Conservation (phyloP, 2,797 vertebrate species). For the Sarcophilus harrisii region DNA sequence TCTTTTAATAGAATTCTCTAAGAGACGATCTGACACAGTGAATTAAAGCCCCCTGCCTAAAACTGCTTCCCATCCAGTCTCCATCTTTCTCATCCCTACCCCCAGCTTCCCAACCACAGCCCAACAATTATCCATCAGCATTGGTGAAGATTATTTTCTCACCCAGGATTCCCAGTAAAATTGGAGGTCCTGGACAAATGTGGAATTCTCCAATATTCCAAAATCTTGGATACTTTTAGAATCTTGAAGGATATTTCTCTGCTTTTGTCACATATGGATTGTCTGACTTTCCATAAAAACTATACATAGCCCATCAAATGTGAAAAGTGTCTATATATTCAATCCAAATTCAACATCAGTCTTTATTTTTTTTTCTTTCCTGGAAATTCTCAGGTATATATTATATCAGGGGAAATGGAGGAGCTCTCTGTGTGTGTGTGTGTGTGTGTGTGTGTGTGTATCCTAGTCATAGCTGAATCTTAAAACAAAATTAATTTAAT, state of each 20-base stretch:
- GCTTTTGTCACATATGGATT: slow-evolving; percentile 47
- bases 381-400: background rate
- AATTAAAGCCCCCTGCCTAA: background rate
- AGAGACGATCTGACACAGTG: background rate
- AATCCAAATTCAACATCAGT: slow-evolving; percentile 58
- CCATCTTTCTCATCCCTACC: background rate
- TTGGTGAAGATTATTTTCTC: background rate
- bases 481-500: slow-evolving; percentile 14
- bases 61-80: background rate
- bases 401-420: background rate
- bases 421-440: background rate
- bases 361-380: slow-evolving; percentile 46
- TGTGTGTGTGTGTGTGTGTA: background rate
- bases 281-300: slow-evolving; percentile 67
- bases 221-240: slow-evolving; percentile 24
- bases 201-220: background rate
- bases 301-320: slow-evolving; percentile 39
- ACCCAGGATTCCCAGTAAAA: background rate
- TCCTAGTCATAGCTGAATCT: background rate
- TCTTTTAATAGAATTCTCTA: background rate
- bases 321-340: slow-evolving; percentile 70
- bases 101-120: background rate
- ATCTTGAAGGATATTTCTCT: slow-evolving; percentile 53
- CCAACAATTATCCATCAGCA: background rate
- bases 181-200: background rate